Evolutionary conservation across 2,888 invertebrate genomes (phyloP), one percentile per base, ranked within the genome.

Genomic region (Geotrupes spiniger): DNA sequence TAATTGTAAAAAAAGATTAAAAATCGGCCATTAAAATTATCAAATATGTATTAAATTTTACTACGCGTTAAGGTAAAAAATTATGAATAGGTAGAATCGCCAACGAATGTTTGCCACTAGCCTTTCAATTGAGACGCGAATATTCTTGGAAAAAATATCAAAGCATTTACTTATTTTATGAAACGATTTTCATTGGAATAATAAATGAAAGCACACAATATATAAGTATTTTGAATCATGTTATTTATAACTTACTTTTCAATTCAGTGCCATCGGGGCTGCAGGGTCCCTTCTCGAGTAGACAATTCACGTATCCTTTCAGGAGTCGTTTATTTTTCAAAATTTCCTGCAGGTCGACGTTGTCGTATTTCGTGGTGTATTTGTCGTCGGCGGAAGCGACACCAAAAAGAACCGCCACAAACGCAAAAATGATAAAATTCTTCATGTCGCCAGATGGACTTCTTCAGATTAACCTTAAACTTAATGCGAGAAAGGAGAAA

Each of bases 301-400:
- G 72, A 62, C 87, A 87, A 58, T 84, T 81, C 3, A 83, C 77
- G 64, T 87, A 87, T 44, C 81, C 83, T 54, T 80, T 80, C 36
- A 86, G 72, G 8, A 87, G 74, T 31, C 85, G 77, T 2, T 83
- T 76, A 36, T 83, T 87, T 56, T 75, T 76, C 1, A 87, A 73
- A 53, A 87, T 81, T 61, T 82, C 78, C 15, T 86, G 83, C 17
- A 87, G 66, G 62, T 87, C 81, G 54, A 87, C 76, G 64, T 83
- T 79, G 68, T 85, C 85, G 72, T 82, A 87, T 65, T 82, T 85
- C 54, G 82, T 81, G 0, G 83, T 83, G 70, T 85, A 86, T 16
- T 75, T 76, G 2, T 71, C 40, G 9, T 11, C n/a, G n/a, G 29
- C 16, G 25, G 16, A 11, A 4, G 28, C 15, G 14, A 45, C 5